Conservation (phyloP, 2,113 vertebrate genomes). For the Herpetotheres cachinnans region DNA sequence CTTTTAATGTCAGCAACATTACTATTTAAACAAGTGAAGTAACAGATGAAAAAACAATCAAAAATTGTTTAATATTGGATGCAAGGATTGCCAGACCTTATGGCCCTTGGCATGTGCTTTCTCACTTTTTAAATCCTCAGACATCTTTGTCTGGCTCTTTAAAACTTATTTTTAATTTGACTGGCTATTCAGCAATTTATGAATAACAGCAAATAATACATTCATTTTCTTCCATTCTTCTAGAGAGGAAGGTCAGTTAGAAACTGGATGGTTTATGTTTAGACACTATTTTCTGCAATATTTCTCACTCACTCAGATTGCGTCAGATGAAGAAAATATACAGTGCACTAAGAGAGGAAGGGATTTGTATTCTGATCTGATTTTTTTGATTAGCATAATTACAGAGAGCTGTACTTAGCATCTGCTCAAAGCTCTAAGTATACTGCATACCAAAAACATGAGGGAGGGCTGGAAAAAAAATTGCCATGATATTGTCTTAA, state of each 20-base stretch:
- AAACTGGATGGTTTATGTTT: neutral
- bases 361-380: neutral
- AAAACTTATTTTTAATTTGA: neutral
- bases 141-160: neutral
- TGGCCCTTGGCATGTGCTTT: neutral
- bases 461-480: neutral
- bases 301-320: neutral
- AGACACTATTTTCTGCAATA: neutral
- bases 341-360: neutral
- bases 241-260: neutral
- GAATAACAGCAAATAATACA: slow-evolving; percentile 5
- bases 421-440: neutral
- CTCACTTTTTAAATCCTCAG: neutral
- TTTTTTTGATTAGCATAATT: neutral
- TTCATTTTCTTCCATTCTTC: neutral
- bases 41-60: slow-evolving; percentile 17
- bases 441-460: neutral
- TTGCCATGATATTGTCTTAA: neutral
- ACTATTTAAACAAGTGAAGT: slow-evolving; percentile 21
- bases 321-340: neutral
- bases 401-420: neutral
- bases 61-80: slow-evolving; percentile 11
- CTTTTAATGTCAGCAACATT: slow-evolving; percentile 24
- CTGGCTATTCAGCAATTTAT: neutral
- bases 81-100: neutral